phyloP scores from a whole-genome alignment of 2,888 invertebrate genomes.

The Anthrax anthrax region DNA sequence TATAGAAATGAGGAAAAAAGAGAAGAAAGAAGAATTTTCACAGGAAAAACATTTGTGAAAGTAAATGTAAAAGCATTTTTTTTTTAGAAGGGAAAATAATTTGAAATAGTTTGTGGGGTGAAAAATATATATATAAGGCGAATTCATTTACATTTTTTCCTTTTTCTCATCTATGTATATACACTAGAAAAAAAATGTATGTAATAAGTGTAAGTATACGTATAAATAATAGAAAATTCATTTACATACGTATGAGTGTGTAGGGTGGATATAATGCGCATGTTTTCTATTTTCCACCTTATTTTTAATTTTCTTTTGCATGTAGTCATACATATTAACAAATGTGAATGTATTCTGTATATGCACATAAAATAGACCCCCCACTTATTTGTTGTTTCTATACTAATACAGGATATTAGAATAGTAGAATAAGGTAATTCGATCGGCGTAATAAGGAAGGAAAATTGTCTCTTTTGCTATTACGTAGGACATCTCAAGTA shows the following conservation, averaged over 20 bases:
- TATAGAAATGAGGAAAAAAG: too few relatives aligned
- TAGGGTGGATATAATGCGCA: too few relatives aligned
- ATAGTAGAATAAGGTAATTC: too few relatives aligned
- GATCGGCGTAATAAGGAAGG: constrained; percentile 10
- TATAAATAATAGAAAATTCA: neutral
- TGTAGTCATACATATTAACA: too few relatives aligned
- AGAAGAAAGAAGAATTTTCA: too few relatives aligned
- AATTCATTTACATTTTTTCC: constrained; percentile 5
- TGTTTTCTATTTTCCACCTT: constrained; percentile 4
- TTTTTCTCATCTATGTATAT: too few relatives aligned
- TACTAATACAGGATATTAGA: too few relatives aligned
- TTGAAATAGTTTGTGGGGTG: constrained; percentile 6
- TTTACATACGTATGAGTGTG: neutral
- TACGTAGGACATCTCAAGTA: constrained; percentile 12
- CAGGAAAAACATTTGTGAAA: too few relatives aligned
- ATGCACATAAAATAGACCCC: too few relatives aligned
- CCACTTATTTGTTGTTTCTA: too few relatives aligned
- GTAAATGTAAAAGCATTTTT: too few relatives aligned
- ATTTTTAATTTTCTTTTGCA: neutral
- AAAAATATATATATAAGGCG: constrained; percentile 10
- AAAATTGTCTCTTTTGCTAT: constrained; percentile 6
- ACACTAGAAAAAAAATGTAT: too few relatives aligned
- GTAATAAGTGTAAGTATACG: neutral
- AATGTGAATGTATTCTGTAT: neutral
- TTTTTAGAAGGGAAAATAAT: constrained; percentile 2